Conservation (phyloP, 2,797 vertebrate species). For the Moxostoma hubbsi region DNA sequence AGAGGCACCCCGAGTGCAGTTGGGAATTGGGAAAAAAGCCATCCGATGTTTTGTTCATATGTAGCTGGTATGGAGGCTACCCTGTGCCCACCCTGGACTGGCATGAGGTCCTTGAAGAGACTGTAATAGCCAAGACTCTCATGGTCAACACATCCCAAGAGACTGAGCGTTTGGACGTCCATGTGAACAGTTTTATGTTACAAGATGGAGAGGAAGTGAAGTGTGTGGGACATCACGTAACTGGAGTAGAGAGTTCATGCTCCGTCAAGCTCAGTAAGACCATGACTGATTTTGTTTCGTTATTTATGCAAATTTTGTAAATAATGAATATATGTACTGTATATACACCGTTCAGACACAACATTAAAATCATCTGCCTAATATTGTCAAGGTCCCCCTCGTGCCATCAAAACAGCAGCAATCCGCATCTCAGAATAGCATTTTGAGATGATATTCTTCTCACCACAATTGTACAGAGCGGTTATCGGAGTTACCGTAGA, state of each 20-base stretch:
- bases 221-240: constrained; percentile 77
- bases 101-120: constrained; percentile 53
- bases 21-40: constrained; percentile 57
- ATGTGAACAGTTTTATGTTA: constrained; percentile 77
- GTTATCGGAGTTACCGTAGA: too few relatives aligned
- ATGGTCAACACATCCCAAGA: background rate
- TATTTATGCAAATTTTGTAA: background rate
- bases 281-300: background rate
- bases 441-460: too few relatives aligned
- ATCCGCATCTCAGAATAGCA: too few relatives aligned
- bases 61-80: constrained; percentile 85
- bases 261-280: constrained; percentile 81
- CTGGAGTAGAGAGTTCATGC: constrained; percentile 68
- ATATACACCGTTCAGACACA: too few relatives aligned
- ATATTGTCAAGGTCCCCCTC: too few relatives aligned
- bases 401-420: too few relatives aligned
- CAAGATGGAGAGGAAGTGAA: constrained; percentile 74
- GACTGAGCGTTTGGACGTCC: constrained; percentile 67
- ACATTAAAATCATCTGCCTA: too few relatives aligned
- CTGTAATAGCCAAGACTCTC: background rate
- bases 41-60: constrained; percentile 76
- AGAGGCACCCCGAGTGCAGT: constrained; percentile 74
- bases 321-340: background rate
- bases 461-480: too few relatives aligned
- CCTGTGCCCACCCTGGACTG: constrained; percentile 83